Evolutionary conservation across 2,888 invertebrate species (phyloP).

Genomic region (Hypena proboscidalis): DNA sequence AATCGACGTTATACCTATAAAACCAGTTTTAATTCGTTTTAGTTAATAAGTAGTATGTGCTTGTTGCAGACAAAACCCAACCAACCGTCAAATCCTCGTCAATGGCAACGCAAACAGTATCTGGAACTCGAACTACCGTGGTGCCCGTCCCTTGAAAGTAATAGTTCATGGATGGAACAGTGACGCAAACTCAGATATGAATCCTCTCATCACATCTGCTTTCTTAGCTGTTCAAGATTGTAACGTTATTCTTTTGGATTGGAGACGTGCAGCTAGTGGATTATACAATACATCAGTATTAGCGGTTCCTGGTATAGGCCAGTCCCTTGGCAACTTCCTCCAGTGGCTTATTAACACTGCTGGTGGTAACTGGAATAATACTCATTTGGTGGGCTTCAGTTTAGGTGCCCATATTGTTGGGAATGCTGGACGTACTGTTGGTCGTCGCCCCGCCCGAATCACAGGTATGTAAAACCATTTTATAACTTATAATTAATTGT

Average conservation of each 20-base stretch:
- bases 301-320: slow-evolving; percentile 58
- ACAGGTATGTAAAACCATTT: slow-evolving; percentile 52
- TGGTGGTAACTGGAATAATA: slow-evolving; percentile 63
- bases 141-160: slow-evolving; percentile 52
- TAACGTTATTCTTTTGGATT: slow-evolving; percentile 67
- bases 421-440: slow-evolving; percentile 56
- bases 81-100: slow-evolving; percentile 49
- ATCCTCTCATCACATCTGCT: slow-evolving; percentile 53
- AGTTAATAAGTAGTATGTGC: background rate
- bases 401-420: slow-evolving; percentile 72
- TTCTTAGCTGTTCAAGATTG: slow-evolving; percentile 54
- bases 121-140: slow-evolving; percentile 55
- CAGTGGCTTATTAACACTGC: slow-evolving; percentile 58
- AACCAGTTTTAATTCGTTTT: background rate
- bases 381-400: slow-evolving; percentile 71
- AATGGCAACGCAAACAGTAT: slow-evolving; percentile 54
- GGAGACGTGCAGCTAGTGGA: slow-evolving; percentile 50
- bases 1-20: too few species aligned
- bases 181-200: slow-evolving; percentile 54
- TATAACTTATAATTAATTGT: background rate
- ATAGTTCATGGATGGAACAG: slow-evolving; percentile 69
- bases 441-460: slow-evolving; percentile 52
- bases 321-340: slow-evolving; percentile 60
- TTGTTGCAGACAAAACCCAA: slow-evolving; percentile 54
- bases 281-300: slow-evolving; percentile 44